Percentiles rank a stretch among this genome's conserved stretches.
Evolutionary conservation across 2,113 vertebrate genomes (phyloP).

Genomic region (Ageneiosus marmoratus): DNA sequence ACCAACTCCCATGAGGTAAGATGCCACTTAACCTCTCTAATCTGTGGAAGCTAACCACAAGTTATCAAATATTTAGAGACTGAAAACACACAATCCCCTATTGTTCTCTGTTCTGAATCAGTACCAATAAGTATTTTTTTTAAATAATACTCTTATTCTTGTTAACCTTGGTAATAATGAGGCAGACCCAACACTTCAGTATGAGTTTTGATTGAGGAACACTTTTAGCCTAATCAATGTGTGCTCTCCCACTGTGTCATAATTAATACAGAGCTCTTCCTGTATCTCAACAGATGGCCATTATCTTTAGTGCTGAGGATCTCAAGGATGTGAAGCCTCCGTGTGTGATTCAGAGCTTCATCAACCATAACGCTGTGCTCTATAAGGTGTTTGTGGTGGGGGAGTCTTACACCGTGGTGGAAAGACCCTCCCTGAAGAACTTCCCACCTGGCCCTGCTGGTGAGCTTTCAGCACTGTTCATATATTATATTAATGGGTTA

Average conservation of each 20-base stretch:
- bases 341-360: conserved; percentile 97
- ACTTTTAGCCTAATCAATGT: conserved; percentile 1
- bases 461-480: conserved; percentile 56
- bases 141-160: not conserved
- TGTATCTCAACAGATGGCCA: conserved; percentile 84
- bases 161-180: not conserved
- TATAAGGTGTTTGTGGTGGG: conserved; percentile 98
- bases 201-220: not conserved
- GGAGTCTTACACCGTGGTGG: conserved; percentile 93
- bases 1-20: conserved; percentile 98
- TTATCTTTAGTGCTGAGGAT: conserved; percentile 95
- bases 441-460: conserved; percentile 92
- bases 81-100: not conserved
- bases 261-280: not conserved
- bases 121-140: not conserved
- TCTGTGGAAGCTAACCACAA: not conserved
- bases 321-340: conserved; percentile 88
- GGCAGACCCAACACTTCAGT: not conserved
- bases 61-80: conserved; percentile 13
- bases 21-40: conserved; percentile 9
- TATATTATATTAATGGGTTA: not conserved
- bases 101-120: not conserved
- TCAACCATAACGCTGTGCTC: conserved; percentile 96
- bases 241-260: not conserved
- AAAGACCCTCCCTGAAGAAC: conserved; percentile 96